These are phyloP conservation scores for Dryomyza anilis DNA, from an alignment of 2,888 invertebrate genomes.

Conservation along the genomic window DNA sequence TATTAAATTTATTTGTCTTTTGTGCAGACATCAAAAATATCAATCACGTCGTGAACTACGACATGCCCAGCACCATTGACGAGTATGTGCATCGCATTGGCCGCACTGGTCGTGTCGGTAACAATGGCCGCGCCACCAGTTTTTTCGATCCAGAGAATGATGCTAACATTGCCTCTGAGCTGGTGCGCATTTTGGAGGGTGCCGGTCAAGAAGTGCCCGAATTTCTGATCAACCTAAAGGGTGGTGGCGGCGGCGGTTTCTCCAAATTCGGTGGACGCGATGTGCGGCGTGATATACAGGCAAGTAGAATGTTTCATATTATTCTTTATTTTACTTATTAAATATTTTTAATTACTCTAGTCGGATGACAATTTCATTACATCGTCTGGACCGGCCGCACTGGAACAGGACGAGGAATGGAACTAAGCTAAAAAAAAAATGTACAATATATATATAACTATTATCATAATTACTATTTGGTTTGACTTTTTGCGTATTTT, in stretches of 20 bases:
- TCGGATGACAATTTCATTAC: slow-evolving; percentile 34
- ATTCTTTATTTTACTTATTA: not conserved
- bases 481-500: too few relatives aligned
- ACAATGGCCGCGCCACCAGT: slow-evolving; percentile 84
- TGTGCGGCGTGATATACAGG: slow-evolving; percentile 59
- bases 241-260: slow-evolving; percentile 52
- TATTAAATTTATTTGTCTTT: not conserved
- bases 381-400: slow-evolving; percentile 34
- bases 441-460: too few relatives aligned
- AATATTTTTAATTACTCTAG: slow-evolving; percentile 28
- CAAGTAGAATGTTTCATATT: slow-evolving; percentile 22
- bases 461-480: too few relatives aligned
- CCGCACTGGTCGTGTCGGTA: slow-evolving; percentile 92
- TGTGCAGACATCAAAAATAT: slow-evolving; percentile 80
- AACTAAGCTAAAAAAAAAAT: slow-evolving; percentile 24
- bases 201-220: slow-evolving; percentile 82
- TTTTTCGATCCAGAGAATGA: slow-evolving; percentile 77
- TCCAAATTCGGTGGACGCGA: slow-evolving; percentile 74
- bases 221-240: slow-evolving; percentile 67
- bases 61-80: slow-evolving; percentile 86
- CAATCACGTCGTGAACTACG: slow-evolving; percentile 89
- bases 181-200: slow-evolving; percentile 77
- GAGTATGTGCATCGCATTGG: slow-evolving; percentile 96
- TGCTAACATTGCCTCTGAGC: slow-evolving; percentile 65
- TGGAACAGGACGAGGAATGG: slow-evolving; percentile 48